Percentiles rank a stretch among this genome's conserved stretches.
phyloP scores from a whole-genome alignment of 2,113 vertebrate genomes.

The Sander lucioperca region DNA sequence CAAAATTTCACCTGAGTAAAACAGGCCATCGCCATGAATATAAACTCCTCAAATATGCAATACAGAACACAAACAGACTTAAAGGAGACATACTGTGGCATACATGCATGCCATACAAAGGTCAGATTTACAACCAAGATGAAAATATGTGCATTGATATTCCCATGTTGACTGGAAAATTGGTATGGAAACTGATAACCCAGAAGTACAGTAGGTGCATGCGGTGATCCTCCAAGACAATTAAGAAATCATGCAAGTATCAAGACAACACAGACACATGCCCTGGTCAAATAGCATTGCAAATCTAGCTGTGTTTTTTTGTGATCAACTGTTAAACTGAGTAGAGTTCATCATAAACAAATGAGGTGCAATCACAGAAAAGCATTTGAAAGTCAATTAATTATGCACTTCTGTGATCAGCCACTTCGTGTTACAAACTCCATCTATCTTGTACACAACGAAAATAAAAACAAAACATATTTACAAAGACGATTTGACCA shows the following conservation, averaged over 20 bases:
- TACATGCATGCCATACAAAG: constrained; percentile 35
- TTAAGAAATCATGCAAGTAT: constrained; percentile 65
- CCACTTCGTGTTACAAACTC: not conserved
- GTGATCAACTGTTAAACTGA: not conserved
- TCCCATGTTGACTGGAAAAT: constrained; percentile 17
- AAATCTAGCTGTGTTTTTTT: not conserved
- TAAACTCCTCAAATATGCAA: constrained; percentile 18
- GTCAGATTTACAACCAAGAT: constrained; percentile 43
- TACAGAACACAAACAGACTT: constrained; percentile 10
- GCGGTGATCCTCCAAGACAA: constrained; percentile 46
- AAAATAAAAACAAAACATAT: constrained; percentile 4
- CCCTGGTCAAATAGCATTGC: constrained; percentile 3
- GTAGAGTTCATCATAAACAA: not conserved
- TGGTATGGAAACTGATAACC: constrained; percentile 6
- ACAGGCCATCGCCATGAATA: not conserved
- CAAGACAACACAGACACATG: constrained; percentile 39
- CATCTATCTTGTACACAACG: not conserved
- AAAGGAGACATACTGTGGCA: constrained; percentile 27
- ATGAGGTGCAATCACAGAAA: not conserved
- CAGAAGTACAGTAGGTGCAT: constrained; percentile 55
- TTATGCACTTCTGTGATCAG: not conserved
- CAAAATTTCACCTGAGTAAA: constrained; percentile 1
- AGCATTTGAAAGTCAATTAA: constrained; percentile 5
- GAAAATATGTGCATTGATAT: constrained; percentile 48
- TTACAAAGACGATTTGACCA: constrained; percentile 18